Percentiles rank a stretch among this genome's conserved stretches.
Conservation (phyloP, 1,140 invertebrate genomes). For the Ceratosolen solmsi region DNA sequence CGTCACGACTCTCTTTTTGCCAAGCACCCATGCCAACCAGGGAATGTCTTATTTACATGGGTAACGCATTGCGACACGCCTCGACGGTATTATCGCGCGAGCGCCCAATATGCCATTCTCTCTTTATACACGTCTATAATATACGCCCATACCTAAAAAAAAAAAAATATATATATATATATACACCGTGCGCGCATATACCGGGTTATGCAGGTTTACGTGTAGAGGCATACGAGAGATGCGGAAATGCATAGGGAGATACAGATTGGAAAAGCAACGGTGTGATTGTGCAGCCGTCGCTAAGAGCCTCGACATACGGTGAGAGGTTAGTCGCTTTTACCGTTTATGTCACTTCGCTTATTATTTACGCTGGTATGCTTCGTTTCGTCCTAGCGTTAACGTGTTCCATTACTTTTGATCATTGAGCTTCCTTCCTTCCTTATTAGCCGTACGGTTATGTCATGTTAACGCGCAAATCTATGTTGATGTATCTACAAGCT, state of each 20-base stretch:
- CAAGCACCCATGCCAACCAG: neutral
- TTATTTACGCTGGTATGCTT: neutral
- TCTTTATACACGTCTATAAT: too few relatives aligned
- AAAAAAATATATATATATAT: too few relatives aligned
- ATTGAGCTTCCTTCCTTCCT: too few relatives aligned
- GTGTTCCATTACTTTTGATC: too few relatives aligned
- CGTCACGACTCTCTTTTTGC: constrained; percentile 26
- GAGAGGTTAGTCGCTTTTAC: neutral
- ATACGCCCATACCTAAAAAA: too few relatives aligned
- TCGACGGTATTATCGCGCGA: constrained; percentile 15
- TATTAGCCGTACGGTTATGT: too few relatives aligned
- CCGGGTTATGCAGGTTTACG: neutral
- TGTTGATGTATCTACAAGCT: too few relatives aligned
- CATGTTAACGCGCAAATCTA: too few relatives aligned
- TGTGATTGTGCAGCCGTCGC: neutral
- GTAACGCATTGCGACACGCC: constrained; percentile 39
- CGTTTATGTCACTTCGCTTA: neutral
- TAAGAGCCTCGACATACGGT: neutral
- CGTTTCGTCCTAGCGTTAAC: too few relatives aligned
- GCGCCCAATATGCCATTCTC: neutral
- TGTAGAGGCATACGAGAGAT: neutral
- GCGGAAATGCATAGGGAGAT: constrained; percentile 24
- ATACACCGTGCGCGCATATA: neutral
- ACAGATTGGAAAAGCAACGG: neutral
- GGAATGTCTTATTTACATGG: constrained; percentile 46